These are phyloP conservation scores for Machimus rusticus DNA, from an alignment of 2,888 invertebrate species.

Conservation along the genomic window DNA sequence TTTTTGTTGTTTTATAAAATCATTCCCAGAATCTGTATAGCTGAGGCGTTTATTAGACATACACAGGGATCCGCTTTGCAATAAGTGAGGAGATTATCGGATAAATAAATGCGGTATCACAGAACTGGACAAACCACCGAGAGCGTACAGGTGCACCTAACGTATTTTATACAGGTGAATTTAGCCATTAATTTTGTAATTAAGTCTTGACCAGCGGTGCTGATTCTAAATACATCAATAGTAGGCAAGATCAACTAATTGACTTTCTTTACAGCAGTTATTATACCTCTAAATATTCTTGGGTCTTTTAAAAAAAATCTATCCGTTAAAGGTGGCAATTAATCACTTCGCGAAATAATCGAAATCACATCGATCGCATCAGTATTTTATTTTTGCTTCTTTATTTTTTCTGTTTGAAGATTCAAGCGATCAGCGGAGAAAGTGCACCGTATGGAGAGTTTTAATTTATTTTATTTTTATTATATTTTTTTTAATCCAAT, in stretches of 20 bases:
- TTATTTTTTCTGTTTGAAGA: background rate
- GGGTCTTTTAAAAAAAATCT: background rate
- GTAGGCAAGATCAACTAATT: background rate
- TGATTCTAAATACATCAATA: background rate
- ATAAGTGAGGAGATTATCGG: background rate
- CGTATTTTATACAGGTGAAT: background rate
- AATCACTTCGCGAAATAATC: background rate
- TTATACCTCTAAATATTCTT: background rate
- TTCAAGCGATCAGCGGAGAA: background rate
- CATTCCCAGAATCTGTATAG: background rate
- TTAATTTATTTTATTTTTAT: background rate
- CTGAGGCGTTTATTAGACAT: background rate
- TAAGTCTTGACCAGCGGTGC: background rate
- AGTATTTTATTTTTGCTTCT: background rate
- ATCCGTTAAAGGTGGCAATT: constrained; percentile 2
- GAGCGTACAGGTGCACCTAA: background rate
- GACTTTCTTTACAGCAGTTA: constrained; percentile 1
- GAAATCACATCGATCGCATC: background rate
- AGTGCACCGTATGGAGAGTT: background rate
- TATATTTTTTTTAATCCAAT: background rate
- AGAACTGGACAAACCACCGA: constrained; percentile 10
- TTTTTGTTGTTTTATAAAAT: background rate
- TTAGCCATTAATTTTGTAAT: constrained; percentile 15
- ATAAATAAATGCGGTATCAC: background rate
- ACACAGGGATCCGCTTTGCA: background rate